A percentile compares a stretch with the other conserved stretches of the same genome.
Conservation (phyloP, 2,113 vertebrate genomes). For the Apaloderma vittatum region DNA sequence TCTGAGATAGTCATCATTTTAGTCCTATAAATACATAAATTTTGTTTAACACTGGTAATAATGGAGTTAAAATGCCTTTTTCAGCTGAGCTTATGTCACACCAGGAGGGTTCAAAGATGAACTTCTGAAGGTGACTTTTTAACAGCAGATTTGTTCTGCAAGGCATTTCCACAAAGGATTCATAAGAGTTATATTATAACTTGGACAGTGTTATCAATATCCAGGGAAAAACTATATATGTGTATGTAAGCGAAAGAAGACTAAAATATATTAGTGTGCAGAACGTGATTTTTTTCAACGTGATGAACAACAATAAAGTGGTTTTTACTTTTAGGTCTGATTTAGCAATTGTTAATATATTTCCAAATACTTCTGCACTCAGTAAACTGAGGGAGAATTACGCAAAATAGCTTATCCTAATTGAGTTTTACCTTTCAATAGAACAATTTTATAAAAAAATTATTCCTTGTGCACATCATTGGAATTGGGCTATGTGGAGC, state of each 20-base stretch:
- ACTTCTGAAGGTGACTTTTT: slow-evolving; percentile 28
- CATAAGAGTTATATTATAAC: slow-evolving; percentile 7
- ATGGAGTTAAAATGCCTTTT: slow-evolving; percentile 20
- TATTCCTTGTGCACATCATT: no score
- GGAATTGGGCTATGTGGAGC: no score
- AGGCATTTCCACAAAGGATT: background rate
- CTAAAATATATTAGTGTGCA: background rate
- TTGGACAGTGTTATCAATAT: background rate
- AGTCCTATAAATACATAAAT: background rate
- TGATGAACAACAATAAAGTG: background rate
- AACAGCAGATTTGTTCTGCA: background rate
- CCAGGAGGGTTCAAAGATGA: slow-evolving; percentile 20
- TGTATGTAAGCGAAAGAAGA: background rate
- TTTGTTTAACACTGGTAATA: background rate
- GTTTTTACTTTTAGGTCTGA: background rate
- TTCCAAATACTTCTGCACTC: background rate
- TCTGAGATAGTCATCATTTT: background rate
- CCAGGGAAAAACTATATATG: background rate
- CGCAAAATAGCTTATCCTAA: background rate
- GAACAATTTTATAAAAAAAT: background rate
- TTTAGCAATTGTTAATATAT: background rate
- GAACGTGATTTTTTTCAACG: background rate
- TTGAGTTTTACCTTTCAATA: background rate
- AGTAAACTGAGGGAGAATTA: background rate
- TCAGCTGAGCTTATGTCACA: background rate